These are phyloP conservation scores for Triops longicaudatus DNA, from an alignment of 1,140 invertebrate species.

Conservation along the genomic window DNA sequence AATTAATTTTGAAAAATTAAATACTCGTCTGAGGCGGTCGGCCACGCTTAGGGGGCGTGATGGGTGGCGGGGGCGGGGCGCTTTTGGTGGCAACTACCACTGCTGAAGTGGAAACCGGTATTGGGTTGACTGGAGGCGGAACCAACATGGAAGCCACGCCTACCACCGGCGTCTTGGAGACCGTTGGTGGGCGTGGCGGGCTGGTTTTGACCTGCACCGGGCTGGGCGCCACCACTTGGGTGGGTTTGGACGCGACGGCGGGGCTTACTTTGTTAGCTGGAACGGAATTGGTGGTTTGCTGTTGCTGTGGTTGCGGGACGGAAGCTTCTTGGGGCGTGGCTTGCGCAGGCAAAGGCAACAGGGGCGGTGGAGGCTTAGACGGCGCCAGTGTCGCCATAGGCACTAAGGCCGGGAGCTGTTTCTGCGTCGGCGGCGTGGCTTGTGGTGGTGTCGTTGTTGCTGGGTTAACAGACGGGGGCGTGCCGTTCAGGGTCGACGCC, in stretches of 20 bases:
- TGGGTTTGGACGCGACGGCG: neutral
- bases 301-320: neutral
- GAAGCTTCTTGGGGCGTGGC: neutral
- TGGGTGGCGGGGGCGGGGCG: slow-evolving; percentile 24
- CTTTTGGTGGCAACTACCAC: slow-evolving; percentile 27
- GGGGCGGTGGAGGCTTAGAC: neutral
- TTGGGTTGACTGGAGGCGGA: neutral
- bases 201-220: neutral
- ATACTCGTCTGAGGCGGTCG: neutral
- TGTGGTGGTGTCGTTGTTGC: neutral
- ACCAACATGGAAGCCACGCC: neutral
- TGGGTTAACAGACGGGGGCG: neutral
- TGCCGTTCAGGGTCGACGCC: neutral
- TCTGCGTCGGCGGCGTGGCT: neutral
- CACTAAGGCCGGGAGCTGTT: neutral
- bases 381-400: neutral
- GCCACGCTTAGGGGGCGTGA: neutral
- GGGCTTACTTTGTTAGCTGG: neutral
- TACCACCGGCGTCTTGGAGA: neutral
- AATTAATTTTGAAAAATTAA: too few relatives aligned
- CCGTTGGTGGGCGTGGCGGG: neutral
- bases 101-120: neutral
- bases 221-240: neutral
- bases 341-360: neutral
- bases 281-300: neutral